Conservation (phyloP, 35 echinoderm and acorn worm genomes). For the Stichopus chloronotus region DNA sequence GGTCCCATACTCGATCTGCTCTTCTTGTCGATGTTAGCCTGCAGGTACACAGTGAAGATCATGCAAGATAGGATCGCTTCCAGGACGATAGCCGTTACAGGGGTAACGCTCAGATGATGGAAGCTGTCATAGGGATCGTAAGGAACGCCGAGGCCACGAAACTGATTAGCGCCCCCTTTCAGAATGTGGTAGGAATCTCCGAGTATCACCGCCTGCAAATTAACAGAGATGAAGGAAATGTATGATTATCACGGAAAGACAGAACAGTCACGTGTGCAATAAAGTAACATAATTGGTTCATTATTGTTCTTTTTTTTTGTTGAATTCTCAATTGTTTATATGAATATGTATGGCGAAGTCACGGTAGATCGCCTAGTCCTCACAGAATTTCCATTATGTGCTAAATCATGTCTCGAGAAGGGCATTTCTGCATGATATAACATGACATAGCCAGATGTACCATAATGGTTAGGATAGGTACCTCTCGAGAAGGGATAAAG, state of each 20-base stretch:
- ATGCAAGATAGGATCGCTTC: conserved; percentile 78
- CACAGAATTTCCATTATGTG: no score
- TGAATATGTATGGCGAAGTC: no score
- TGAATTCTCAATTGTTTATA: no score
- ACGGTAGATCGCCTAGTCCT: no score
- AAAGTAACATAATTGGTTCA: no score
- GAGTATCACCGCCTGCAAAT: conserved; percentile 69
- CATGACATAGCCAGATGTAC: no score
- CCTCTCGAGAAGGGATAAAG: no score
- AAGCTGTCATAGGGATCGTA: conserved; percentile 87
- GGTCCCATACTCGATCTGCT: conserved; percentile 75
- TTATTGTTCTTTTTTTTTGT: no score
- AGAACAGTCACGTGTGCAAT: no score
- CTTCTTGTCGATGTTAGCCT: conserved; percentile 80
- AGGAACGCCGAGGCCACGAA: conserved; percentile 80
- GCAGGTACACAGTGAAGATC: conserved; percentile 86
- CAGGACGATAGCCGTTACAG: conserved; percentile 80
- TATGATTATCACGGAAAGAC: not conserved
- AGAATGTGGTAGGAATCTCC: conserved; percentile 87
- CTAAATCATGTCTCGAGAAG: no score
- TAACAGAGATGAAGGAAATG: not conserved
- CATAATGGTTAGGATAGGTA: no score
- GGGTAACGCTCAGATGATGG: conserved; percentile 81
- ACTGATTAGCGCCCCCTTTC: conserved; percentile 84
- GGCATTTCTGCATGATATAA: no score